phyloP scores from a whole-genome alignment of 2,797 vertebrate species.

The Propithecus deckenii region DNA sequence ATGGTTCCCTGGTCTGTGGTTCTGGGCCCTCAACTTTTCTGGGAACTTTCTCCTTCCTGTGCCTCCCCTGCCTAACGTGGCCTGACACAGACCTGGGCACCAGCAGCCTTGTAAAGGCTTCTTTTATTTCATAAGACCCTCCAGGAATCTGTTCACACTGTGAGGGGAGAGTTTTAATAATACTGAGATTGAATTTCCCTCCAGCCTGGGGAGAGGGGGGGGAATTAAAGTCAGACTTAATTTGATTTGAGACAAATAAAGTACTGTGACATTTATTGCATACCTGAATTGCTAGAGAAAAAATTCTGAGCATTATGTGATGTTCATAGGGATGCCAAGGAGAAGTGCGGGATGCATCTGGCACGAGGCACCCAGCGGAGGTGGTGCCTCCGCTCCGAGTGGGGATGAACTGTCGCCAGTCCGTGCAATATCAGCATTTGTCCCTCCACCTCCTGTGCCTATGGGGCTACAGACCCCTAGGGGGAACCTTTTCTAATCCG shows the following conservation, averaged over 20 bases:
- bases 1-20: background rate
- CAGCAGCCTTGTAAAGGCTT: background rate
- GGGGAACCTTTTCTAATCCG: background rate
- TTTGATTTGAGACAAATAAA: slow-evolving; percentile 68
- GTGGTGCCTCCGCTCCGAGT: background rate
- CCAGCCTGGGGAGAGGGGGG: background rate
- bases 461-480: background rate
- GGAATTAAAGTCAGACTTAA: slow-evolving; percentile 61
- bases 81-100: background rate
- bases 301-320: background rate
- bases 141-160: background rate
- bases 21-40: background rate
- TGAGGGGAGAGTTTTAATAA: slow-evolving; percentile 2
- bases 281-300: background rate
- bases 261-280: slow-evolving; percentile 49
- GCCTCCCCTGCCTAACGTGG: background rate
- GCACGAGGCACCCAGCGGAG: accelerated
- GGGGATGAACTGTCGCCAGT: accelerated
- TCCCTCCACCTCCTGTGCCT: background rate
- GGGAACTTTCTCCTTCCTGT: background rate
- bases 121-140: background rate
- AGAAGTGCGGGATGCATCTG: no score
- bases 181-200: slow-evolving; percentile 42
- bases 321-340: background rate
- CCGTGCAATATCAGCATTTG: accelerated